A percentile compares a stretch with the other conserved stretches of the same genome.
phyloP scores from a whole-genome alignment of 2,888 invertebrate species.

The Diplolepis rosae region DNA sequence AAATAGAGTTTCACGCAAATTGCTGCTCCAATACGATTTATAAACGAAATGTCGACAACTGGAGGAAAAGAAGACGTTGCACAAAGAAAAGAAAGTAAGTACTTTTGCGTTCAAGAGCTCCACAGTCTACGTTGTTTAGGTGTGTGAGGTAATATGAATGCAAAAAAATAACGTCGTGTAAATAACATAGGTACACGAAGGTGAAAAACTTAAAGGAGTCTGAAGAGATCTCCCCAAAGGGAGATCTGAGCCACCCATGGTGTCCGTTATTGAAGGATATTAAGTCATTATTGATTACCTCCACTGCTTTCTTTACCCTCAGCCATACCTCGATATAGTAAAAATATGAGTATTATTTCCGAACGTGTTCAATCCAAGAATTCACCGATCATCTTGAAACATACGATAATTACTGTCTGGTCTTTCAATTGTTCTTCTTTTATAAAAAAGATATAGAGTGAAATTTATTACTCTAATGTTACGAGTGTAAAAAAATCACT shows the following conservation, averaged over 20 bases:
- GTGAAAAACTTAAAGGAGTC: slow-evolving; percentile 48
- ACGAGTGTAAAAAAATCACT: no score
- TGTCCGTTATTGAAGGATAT: slow-evolving; percentile 71
- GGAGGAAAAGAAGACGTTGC: background rate
- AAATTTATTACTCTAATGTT: no score
- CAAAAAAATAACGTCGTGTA: slow-evolving; percentile 38
- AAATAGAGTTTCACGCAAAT: background rate
- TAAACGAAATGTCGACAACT: background rate
- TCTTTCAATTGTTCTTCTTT: no score
- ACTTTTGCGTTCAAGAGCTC: slow-evolving; percentile 8
- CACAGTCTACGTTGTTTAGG: slow-evolving; percentile 2
- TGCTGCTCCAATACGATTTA: background rate
- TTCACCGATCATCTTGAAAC: slow-evolving; percentile 50
- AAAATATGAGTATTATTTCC: slow-evolving; percentile 52
- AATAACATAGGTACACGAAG: slow-evolving; percentile 44
- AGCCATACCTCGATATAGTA: slow-evolving; percentile 50
- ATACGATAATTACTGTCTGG: slow-evolving; percentile 61
- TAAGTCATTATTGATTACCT: slow-evolving; percentile 72
- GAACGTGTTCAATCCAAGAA: slow-evolving; percentile 53
- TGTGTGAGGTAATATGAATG: slow-evolving; percentile 40
- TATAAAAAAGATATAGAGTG: no score
- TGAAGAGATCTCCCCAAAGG: slow-evolving; percentile 56
- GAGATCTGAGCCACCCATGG: slow-evolving; percentile 69
- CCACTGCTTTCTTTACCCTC: slow-evolving; percentile 55
- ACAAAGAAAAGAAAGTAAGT: background rate